Base-by-base conservation (phyloP, 2,113 vertebrate genomes). In the Hemicordylus capensis region DNA sequence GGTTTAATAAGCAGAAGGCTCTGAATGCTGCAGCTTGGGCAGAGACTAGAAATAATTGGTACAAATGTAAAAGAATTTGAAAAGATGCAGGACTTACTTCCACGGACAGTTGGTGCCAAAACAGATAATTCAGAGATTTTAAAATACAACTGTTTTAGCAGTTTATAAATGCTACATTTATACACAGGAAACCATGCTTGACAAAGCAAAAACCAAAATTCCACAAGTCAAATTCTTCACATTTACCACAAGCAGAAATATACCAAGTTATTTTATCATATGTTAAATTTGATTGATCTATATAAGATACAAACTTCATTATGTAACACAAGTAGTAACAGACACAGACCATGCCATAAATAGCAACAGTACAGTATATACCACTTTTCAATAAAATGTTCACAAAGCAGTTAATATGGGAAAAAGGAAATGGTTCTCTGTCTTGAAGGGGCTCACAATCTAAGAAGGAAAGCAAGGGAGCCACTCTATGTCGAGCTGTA, bases 41-140 rank as follows among this genome's bases (percentile, higher is more conserved):
- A 61, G 90, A 92, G 87, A 80, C 58, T 70, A 85, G 83, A 63
- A 89, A 82, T 93, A 92, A 87, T 58, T 44, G 56, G 84, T 54
- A 63, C 76, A 93, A 59, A 93, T 92, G 93, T 93, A 89, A 91
- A 91, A 91, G 72, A 91, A 90, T 88, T 42, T 39, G 56, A 87
- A 84, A 93, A 42, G 26, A 44, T 44, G 28, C 10, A 4, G 26
- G 39, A 19, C 92, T 93, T 88, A 93, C 90, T 86, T 85, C 69
- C 80, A 78, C 69, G 83, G 81, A 91, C 88, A 91, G 80, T 81
- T 88, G 73, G 86, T 24, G 78, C 70, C 76, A 92, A 76, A n/a
- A 91, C 67, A 92, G 88, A 74, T 34, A 17, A 87, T 86, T 84
- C 76, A 90, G 85, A 92, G 58, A 94, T 91, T 91, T 94, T 93